Evolutionary conservation across 2,888 invertebrate genomes (phyloP), one percentile per base, ranked within the genome.

Genomic region (Machimus rusticus): DNA sequence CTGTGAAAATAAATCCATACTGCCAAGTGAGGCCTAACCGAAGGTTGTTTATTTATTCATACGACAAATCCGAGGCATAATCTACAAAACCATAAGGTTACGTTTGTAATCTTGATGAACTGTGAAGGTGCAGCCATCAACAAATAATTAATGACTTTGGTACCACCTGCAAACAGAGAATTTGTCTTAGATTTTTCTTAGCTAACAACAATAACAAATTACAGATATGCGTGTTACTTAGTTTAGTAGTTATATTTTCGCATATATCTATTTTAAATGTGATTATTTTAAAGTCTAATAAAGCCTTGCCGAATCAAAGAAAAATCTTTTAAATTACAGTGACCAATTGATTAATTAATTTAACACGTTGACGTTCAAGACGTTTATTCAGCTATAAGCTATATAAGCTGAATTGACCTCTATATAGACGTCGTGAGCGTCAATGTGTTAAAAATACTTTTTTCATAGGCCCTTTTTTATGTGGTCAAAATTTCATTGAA

Each of bases 11-110:
- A 77, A 77, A 19, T 34, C 19, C 77, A 37, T 77, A n/a, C 77
- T 28, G 37, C 77, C n/a, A 77, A 19, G 19, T 34, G 51, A 51
- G 51, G 51, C 51, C 51, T 51, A 51, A 51, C 51, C 51, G 16
- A 37, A 34, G 77, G 77, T 77, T 77, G 77, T 34, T 77, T 77
- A 77, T 77, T 77, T 77, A 77, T 77, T 77, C 77, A 77, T 19
- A 37, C 77, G 77, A 77, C 77, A 77, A 77, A 77, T 77, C 34
- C 77, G 37, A 39, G 77, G 37, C 77, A 77, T 77, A 31, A 77
- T 77, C 77, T 77, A n/a, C 37, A 39, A 34, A 37, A 37, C 31
- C 77, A 77, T 77, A 77, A 77, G 77, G 77, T 77, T 77, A 77
- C 19, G 37, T 77, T 19, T 19, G 77, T 37, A 77, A 77, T 77